Conservation (phyloP, 2,113 vertebrate genomes). For the Hypanus sabinus region DNA sequence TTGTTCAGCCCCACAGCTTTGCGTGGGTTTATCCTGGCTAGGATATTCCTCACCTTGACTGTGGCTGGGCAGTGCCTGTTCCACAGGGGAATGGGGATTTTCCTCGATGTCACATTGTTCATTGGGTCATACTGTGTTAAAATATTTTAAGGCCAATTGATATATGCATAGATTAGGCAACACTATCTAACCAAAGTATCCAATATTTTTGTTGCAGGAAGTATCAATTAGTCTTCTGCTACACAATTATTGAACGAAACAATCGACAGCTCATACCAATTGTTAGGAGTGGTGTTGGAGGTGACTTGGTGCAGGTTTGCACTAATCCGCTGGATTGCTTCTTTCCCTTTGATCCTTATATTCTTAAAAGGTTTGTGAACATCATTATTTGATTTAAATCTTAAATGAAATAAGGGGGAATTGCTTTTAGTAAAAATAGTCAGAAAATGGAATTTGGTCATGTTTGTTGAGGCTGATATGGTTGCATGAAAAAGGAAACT, state of each 20-base stretch:
- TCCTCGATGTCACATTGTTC: too few relatives aligned
- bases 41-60: too few relatives aligned
- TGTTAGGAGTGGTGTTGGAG: constrained; percentile 67
- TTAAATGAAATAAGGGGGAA: neutral
- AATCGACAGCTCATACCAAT: constrained; percentile 73
- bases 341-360: constrained; percentile 92
- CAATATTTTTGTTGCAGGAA: constrained; percentile 59
- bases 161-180: too few relatives aligned
- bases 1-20: too few relatives aligned
- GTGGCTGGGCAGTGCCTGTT: too few relatives aligned
- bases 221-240: constrained; percentile 94
- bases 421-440: neutral
- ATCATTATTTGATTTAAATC: constrained; percentile 4
- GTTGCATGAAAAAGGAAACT: neutral
- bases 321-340: constrained; percentile 89
- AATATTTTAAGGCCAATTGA: neutral
- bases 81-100: too few relatives aligned
- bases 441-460: neutral
- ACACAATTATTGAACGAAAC: constrained; percentile 91
- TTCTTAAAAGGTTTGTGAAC: constrained; percentile 75
- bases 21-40: too few relatives aligned
- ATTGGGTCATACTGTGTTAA: too few relatives aligned
- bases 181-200: neutral
- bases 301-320: constrained; percentile 64
- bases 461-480: neutral